These are phyloP conservation scores for Bhutanitis thaidina DNA, from an alignment of 2,888 invertebrate species.

Conservation along the genomic window DNA sequence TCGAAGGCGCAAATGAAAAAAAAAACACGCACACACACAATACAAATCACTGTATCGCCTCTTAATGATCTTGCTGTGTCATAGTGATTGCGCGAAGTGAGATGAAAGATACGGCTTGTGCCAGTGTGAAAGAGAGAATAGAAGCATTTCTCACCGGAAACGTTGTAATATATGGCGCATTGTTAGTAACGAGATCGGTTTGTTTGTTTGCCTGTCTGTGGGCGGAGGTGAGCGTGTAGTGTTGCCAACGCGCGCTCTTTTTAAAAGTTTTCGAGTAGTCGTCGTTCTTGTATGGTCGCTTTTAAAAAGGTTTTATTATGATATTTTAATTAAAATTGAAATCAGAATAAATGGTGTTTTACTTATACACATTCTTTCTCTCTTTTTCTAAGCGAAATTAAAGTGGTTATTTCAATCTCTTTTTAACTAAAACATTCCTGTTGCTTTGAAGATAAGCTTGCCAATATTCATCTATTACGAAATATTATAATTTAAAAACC, in stretches of 20 bases:
- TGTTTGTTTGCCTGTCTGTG: slow-evolving; percentile 57
- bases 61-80: slow-evolving; percentile 70
- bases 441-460: too few species aligned
- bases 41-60: slow-evolving; percentile 73
- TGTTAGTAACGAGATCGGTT: slow-evolving; percentile 77
- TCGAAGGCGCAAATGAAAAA: slow-evolving; percentile 11
- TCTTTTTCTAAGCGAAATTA: too few species aligned
- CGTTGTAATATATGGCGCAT: slow-evolving; percentile 75
- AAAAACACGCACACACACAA: slow-evolving; percentile 41
- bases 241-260: slow-evolving; percentile 21
- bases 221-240: slow-evolving; percentile 34
- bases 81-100: slow-evolving; percentile 50
- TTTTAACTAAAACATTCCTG: too few species aligned
- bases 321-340: too few species aligned
- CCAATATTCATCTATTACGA: too few species aligned
- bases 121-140: slow-evolving; percentile 35
- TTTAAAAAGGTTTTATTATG: too few species aligned
- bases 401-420: too few species aligned
- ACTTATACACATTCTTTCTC: too few species aligned
- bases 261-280: neutral
- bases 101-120: slow-evolving; percentile 27
- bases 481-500: too few species aligned
- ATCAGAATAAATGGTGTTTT: too few species aligned
- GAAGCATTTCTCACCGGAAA: slow-evolving; percentile 68
- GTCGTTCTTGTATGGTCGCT: neutral